Base-by-base conservation (phyloP, 2,113 vertebrate genomes). In the Delphinus delphis region DNA sequence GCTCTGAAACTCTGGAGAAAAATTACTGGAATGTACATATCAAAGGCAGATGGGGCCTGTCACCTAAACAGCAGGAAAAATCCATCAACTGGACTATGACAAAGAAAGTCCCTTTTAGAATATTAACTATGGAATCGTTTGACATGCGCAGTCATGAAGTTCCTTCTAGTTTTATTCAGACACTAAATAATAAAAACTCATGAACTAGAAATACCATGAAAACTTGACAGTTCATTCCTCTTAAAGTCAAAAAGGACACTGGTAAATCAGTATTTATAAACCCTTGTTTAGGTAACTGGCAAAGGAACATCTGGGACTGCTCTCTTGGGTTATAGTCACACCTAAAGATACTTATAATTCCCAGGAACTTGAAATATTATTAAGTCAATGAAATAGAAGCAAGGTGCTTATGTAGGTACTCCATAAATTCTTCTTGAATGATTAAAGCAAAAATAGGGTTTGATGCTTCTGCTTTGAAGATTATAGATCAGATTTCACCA, bases 41-140 rank as follows among this genome's bases (percentile, higher is more conserved):
- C 44, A 96, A 95, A 97, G 26, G 36, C 68, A 81, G 77, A 92
- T 88, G 83, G 33, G 31, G 20, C 70, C 11, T 53, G 79, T 92
- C 73, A 93, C 9, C 17, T 93, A 2, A 74, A 1, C 26, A 87
- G 15, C n/a, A 97, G 41, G 17, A 91, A 97, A 96, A 97, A 93
- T 47, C 21, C 31, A 88, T 81, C 80, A 93, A 79, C 4, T 97
- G 33, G 73, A 76, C n/a, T 76, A 50, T 96, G 11, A 97, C 85
- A 98, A 96, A 97, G 58, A 91, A 98, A 97, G 73, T 80, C 55
- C 17, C 62, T 44, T 77, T 97, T 90, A 88, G 88, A 95, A 97
- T 97, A 98, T 92, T 97, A 97, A 96, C 76, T 94, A 70, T 41
- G 55, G 21, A 79, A 93, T n/a, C 70, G 4, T n/a, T 93, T 98